phyloP scores from a whole-genome alignment of 2,113 vertebrate species.

The Panthera tigris region DNA sequence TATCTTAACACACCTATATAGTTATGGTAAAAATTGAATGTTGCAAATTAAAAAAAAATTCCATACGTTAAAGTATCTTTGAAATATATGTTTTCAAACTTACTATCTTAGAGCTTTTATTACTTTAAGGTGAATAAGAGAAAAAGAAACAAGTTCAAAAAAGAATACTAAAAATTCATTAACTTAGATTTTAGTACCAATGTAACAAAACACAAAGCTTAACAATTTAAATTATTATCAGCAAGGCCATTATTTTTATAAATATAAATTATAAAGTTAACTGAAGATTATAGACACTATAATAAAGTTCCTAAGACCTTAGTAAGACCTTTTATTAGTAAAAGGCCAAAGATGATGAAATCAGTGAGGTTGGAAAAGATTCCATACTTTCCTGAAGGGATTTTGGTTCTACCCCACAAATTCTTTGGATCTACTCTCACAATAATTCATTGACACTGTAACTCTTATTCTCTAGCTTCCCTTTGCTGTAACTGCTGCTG shows the following conservation, averaged over 20 bases:
- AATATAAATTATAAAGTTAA: conserved; percentile 41
- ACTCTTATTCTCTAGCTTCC: background rate
- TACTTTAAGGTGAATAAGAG: conserved; percentile 29
- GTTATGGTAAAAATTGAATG: conserved; percentile 6
- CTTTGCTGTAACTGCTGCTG: background rate
- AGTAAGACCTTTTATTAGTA: background rate
- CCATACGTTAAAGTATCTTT: background rate
- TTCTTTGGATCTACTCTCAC: background rate
- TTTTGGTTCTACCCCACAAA: background rate
- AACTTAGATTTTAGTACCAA: conserved; percentile 32
- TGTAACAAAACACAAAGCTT: conserved; percentile 9
- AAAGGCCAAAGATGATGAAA: conserved; percentile 1
- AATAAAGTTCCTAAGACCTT: conserved; percentile 25
- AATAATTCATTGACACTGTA: background rate
- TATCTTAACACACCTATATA: background rate
- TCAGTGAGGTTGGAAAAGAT: background rate
- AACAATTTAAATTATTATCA: conserved; percentile 33
- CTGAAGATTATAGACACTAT: background rate
- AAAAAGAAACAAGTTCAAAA: background rate
- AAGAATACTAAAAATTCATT: conserved; percentile 17
- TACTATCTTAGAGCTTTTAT: conserved; percentile 37
- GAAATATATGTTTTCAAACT: conserved; percentile 47
- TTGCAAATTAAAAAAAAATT: background rate
- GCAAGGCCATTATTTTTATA: conserved; percentile 28
- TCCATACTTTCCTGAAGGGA: background rate